A percentile compares a stretch with the other conserved stretches of the same genome.
phyloP scores from a whole-genome alignment of 2,888 invertebrate species.

The Dolichopus griseipennis region DNA sequence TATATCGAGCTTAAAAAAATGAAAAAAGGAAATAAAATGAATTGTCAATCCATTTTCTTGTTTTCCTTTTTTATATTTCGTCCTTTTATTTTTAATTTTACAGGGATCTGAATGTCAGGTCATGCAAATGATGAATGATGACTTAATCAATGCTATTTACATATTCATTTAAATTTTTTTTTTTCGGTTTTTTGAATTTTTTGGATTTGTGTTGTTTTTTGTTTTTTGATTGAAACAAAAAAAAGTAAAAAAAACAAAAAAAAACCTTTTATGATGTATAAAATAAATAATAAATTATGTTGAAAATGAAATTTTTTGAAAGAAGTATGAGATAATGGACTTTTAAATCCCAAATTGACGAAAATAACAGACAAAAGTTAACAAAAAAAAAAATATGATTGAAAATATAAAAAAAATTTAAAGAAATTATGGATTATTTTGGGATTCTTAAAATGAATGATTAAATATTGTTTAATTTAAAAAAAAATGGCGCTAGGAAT shows the following conservation, averaged over 20 bases:
- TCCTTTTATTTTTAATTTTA: not conserved
- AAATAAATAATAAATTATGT: constrained; percentile 1
- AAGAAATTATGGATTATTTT: no score
- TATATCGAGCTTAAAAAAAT: no score
- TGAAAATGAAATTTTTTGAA: not conserved
- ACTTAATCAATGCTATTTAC: not conserved
- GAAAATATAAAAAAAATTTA: not conserved
- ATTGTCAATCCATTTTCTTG: no score
- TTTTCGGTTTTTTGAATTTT: no score
- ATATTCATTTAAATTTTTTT: not conserved
- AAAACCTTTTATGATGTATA: not conserved
- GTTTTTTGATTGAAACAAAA: no score
- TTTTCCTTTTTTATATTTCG: no score
- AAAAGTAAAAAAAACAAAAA: not conserved
- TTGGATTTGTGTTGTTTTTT: no score
- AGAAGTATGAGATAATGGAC: not conserved
- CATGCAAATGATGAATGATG: not conserved
- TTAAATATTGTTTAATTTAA: no score
- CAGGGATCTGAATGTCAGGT: not conserved
- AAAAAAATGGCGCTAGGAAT: no score
- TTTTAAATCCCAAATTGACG: not conserved
- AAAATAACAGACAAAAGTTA: not conserved
- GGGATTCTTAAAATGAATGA: no score
- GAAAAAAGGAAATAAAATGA: no score
- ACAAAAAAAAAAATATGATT: not conserved